Percentiles rank a stretch among this genome's conserved stretches.
Evolutionary conservation across 2,797 vertebrate species (phyloP).

Genomic region (Kryptolebias ocellatus): DNA sequence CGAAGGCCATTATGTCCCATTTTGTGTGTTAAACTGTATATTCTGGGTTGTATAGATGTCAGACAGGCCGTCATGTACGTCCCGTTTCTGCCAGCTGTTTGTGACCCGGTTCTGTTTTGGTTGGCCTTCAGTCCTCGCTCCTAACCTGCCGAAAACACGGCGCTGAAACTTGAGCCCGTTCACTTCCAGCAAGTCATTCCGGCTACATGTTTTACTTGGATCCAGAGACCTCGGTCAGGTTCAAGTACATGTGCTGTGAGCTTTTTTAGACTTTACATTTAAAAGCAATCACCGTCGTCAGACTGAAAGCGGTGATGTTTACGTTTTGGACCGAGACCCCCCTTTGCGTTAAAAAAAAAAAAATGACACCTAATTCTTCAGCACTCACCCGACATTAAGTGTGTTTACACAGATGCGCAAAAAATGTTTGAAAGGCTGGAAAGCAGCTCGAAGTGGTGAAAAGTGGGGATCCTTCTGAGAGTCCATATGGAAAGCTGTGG

Average conservation of each 20-base stretch:
- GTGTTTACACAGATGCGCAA: constrained; percentile 22
- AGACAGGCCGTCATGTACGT: constrained; percentile 39
- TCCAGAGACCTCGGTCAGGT: background rate
- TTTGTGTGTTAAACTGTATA: constrained; percentile 6
- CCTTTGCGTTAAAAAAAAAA: background rate
- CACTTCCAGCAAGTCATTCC: constrained; percentile 35
- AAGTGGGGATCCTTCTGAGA: constrained; percentile 15
- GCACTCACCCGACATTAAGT: background rate
- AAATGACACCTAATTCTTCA: background rate
- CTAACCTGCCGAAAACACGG: constrained; percentile 19
- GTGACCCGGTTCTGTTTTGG: constrained; percentile 30
- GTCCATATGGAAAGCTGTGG: constrained; percentile 2
- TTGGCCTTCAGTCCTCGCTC: constrained; percentile 29
- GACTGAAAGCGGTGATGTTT: constrained; percentile 9
- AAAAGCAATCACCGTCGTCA: background rate
- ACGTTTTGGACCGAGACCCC: background rate
- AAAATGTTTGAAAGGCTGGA: constrained; percentile 9
- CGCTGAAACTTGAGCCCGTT: constrained; percentile 21
- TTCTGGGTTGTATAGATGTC: constrained; percentile 9
- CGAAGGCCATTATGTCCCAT: constrained; percentile 21
- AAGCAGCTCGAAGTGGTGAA: constrained; percentile 26
- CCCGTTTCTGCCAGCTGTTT: constrained; percentile 37
- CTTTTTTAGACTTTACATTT: background rate
- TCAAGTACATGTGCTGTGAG: background rate
- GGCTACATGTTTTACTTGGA: constrained; percentile 13